A percentile compares a stretch with the other conserved stretches of the same genome.
Conservation (phyloP, 2,797 vertebrate species). For the Silurus aristotelis region DNA sequence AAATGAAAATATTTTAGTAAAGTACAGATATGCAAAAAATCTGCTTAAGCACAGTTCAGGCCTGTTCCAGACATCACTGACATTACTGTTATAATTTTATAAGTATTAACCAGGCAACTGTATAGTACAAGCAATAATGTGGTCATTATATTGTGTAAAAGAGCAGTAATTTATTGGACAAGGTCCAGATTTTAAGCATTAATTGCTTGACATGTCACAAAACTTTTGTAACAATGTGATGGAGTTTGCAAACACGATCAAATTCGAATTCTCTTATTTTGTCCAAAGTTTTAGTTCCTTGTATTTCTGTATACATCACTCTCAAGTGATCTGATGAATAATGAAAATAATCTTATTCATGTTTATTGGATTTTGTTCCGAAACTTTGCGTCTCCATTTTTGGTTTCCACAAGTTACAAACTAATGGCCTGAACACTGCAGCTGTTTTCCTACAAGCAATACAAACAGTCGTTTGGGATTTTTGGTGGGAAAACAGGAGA, state of each 20-base stretch:
- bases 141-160: neutral
- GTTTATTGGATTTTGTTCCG: too few species aligned
- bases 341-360: too few species aligned
- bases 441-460: neutral
- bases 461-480: conserved; percentile 5
- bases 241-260: neutral
- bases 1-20: too few species aligned
- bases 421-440: neutral
- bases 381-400: too few species aligned
- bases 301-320: too few species aligned
- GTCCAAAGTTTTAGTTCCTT: too few species aligned
- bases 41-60: too few species aligned
- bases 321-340: too few species aligned
- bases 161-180: neutral
- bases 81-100: neutral
- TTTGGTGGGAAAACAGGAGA: conserved; percentile 26
- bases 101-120: neutral
- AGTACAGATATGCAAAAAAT: too few species aligned
- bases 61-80: too few species aligned
- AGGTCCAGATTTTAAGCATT: neutral
- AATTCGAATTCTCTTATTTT: neutral
- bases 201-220: neutral
- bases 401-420: conserved; percentile 9
- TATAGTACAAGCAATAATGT: neutral
- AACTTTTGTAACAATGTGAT: neutral